Evolutionary conservation across 2,888 invertebrate genomes (phyloP).

Genomic region (Tetragonisca angustula): DNA sequence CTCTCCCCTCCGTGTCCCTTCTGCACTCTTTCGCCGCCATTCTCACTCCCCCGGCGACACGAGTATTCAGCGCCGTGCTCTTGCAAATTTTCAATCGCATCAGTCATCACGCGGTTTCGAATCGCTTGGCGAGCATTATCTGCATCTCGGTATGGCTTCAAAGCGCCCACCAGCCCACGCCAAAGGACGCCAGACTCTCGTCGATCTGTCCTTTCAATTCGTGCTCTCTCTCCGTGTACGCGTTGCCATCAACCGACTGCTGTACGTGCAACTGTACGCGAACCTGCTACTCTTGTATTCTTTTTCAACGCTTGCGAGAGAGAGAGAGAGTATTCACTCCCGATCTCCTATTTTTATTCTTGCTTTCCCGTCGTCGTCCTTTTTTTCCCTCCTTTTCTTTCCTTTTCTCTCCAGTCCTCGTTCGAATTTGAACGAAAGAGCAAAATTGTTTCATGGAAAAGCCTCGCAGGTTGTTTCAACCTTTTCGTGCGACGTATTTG

Average conservation of each 20-base stretch:
- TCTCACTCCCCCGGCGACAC: constrained; percentile 9
- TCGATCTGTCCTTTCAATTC: constrained; percentile 41
- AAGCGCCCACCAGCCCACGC: constrained; percentile 4
- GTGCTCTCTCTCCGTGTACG: not conserved
- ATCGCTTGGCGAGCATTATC: constrained; percentile 36
- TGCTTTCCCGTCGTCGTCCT: not conserved
- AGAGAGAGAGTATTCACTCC: not conserved
- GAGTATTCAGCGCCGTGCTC: constrained; percentile 25
- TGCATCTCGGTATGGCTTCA: constrained; percentile 34
- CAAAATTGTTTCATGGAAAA: not conserved
- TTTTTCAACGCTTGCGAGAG: not conserved
- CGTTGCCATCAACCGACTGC: not conserved
- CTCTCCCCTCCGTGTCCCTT: too few species aligned
- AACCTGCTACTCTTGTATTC: not conserved
- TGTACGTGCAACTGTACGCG: not conserved
- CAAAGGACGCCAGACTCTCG: not conserved
- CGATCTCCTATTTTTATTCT: not conserved
- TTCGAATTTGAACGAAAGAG: not conserved
- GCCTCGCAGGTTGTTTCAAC: not conserved
- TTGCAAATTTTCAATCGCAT: constrained; percentile 55
- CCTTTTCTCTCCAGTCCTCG: not conserved
- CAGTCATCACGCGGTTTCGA: constrained; percentile 41
- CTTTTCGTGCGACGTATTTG: not conserved
- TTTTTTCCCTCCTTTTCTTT: not conserved
- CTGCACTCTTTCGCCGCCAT: constrained; percentile 5